phyloP scores from a whole-genome alignment of 2,113 vertebrate genomes.

The Physeter macrocephalus region DNA sequence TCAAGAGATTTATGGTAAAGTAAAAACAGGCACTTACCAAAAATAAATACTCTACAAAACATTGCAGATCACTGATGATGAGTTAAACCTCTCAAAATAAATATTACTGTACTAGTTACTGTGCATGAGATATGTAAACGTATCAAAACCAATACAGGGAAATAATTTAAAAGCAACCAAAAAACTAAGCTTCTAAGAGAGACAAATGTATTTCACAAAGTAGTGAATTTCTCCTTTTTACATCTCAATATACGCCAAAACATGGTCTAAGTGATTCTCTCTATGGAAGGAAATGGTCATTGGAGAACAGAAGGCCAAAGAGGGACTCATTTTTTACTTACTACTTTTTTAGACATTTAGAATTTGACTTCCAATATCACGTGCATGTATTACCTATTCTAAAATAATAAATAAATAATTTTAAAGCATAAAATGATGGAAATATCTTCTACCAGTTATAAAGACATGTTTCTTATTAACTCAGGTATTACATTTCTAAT shows the following conservation, averaged over 20 bases:
- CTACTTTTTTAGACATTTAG: not conserved
- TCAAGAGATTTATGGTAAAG: conserved; percentile 58
- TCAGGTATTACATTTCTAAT: not conserved
- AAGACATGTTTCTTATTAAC: not conserved
- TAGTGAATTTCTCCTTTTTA: not conserved
- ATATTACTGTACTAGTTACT: not conserved
- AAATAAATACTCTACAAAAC: conserved; percentile 17
- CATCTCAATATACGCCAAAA: not conserved
- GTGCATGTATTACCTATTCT: not conserved
- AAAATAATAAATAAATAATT: not conserved
- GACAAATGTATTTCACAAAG: not conserved
- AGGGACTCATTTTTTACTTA: not conserved
- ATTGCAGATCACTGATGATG: not conserved
- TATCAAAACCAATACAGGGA: not conserved
- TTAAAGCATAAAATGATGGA: not conserved
- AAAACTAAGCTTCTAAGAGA: not conserved
- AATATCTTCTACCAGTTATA: not conserved
- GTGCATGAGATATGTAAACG: not conserved
- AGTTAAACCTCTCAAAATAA: conserved; percentile 43
- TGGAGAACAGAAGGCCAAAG: not conserved
- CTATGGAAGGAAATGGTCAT: not conserved
- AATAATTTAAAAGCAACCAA: not conserved
- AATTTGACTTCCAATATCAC: not conserved
- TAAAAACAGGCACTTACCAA: conserved; percentile 50
- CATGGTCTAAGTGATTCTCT: not conserved